phyloP scores from a whole-genome alignment of 2,888 invertebrate species.

The Dinocampus coccinellae region DNA sequence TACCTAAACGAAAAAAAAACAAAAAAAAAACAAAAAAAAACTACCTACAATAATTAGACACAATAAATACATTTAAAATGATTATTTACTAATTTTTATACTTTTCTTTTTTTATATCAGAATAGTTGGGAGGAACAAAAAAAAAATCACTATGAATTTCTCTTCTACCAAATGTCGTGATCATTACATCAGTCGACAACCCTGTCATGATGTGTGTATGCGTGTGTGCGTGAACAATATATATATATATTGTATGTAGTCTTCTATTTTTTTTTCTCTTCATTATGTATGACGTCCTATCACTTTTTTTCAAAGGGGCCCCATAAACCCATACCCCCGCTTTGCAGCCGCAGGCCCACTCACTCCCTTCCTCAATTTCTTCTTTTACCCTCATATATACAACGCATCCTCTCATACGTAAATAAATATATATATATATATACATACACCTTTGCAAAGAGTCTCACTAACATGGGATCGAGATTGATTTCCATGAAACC shows the following conservation, averaged over 20 bases:
- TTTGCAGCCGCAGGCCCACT: neutral
- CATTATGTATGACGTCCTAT: too few relatives aligned
- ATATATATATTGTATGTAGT: too few relatives aligned
- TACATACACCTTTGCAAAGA: neutral
- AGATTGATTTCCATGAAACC: conserved; percentile 18
- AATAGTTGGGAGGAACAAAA: neutral
- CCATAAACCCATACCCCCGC: neutral
- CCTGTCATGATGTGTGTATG: conserved; percentile 5
- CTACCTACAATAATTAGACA: too few relatives aligned
- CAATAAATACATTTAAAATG: neutral
- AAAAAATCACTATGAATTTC: conserved; percentile 7
- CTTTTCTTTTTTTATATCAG: neutral
- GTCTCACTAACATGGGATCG: neutral
- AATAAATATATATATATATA: neutral
- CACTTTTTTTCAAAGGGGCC: neutral
- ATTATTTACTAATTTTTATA: neutral
- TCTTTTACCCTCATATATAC: neutral
- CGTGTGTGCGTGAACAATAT: too few relatives aligned
- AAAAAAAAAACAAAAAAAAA: neutral
- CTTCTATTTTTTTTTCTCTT: neutral
- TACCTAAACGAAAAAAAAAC: neutral
- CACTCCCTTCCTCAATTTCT: neutral
- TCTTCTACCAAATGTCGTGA: conserved; percentile 15
- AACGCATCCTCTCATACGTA: neutral
- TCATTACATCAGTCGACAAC: conserved; percentile 14